These are phyloP conservation scores for Seriola rivoliana DNA, from an alignment of 2,113 vertebrate genomes.

Conservation along the genomic window DNA sequence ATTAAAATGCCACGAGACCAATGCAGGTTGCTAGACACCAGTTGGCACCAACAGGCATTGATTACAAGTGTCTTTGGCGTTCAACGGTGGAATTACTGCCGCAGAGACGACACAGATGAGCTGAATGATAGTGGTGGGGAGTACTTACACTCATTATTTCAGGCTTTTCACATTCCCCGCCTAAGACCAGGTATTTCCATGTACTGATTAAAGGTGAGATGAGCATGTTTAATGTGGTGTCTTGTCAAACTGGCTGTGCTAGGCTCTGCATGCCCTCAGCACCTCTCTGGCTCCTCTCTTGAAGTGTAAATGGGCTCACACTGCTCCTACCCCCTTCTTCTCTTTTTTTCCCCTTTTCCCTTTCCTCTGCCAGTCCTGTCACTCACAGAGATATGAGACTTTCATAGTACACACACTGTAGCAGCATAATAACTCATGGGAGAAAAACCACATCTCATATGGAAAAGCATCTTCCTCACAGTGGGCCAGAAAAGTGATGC, in stretches of 20 bases:
- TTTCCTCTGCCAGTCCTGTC: constrained; percentile 62
- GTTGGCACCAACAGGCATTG: constrained; percentile 64
- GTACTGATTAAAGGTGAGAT: constrained; percentile 79
- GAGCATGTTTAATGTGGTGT: constrained; percentile 72
- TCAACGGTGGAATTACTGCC: constrained; percentile 56
- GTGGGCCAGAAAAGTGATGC: constrained; percentile 28
- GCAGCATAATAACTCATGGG: constrained; percentile 35
- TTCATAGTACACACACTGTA: constrained; percentile 40
- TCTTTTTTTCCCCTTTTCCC: constrained; percentile 28
- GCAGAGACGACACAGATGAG: constrained; percentile 47
- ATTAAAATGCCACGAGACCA: constrained; percentile 34
- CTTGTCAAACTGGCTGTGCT: constrained; percentile 70
- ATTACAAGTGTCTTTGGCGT: constrained; percentile 64
- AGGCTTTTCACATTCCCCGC: constrained; percentile 53
- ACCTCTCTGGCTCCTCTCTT: constrained; percentile 77
- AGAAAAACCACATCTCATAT: constrained; percentile 29
- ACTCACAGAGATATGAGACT: constrained; percentile 65
- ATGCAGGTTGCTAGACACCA: constrained; percentile 50
- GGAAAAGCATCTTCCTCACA: constrained; percentile 17
- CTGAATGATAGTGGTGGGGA: constrained; percentile 46
- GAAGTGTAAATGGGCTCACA: constrained; percentile 83
- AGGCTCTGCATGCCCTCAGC: constrained; percentile 68
- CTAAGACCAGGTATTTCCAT: constrained; percentile 74
- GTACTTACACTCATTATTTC: constrained; percentile 71
- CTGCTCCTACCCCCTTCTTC: constrained; percentile 57